Base-by-base conservation (phyloP, 2,113 vertebrate species). In the Aspiorhynchus laticeps region DNA sequence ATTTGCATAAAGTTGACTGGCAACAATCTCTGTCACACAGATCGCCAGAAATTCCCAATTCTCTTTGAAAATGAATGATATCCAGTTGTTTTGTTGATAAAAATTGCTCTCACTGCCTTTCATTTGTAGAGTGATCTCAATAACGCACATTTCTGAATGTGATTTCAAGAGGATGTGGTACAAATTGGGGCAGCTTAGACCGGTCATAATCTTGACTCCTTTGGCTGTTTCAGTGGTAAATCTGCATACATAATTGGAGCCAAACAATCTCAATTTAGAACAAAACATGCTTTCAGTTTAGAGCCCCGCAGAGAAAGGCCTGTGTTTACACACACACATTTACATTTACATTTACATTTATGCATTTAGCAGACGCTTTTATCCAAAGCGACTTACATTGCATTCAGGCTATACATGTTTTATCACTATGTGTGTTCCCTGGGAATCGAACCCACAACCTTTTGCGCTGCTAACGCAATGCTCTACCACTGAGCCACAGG, bases 181-280 rank as follows among this genome's bases (percentile, higher is more conserved):
- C 71, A 74, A 41, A 74, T 74, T n/a, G 71, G 11, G 71, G 71
- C 21, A 41, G 71, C 21, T 74, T n/a, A 12, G 71, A 74, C 71
- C 36, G 71, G 36, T 41, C 36, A 12, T 74, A 41, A 41, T 41
- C 36, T 73, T 2, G 5, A 74, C 10, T 41, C 21, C 21, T 74
- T 41, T 10, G 36, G 71, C 71, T n/a, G 71, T 73, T 73, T 73
- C 36, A n/a, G 69, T 73, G 69, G 36, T 73, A 11, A 41, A 74
- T 74, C 71, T 74, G 71, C 71, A 41, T n/a, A 41, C 6, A 38
- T 74, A 74, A 74, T 12, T 74, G 71, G 21, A 74, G 36, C 71
- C 21, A 74, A 41, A 74, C 69, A 24, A 24, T 38, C 69, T 73
- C 36, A 73, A 41, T 73, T 73, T n/a, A 41, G 67, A 73, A 41